Base-by-base conservation (phyloP, 2,888 invertebrate genomes). In the Trichogramma dendrolimi region DNA sequence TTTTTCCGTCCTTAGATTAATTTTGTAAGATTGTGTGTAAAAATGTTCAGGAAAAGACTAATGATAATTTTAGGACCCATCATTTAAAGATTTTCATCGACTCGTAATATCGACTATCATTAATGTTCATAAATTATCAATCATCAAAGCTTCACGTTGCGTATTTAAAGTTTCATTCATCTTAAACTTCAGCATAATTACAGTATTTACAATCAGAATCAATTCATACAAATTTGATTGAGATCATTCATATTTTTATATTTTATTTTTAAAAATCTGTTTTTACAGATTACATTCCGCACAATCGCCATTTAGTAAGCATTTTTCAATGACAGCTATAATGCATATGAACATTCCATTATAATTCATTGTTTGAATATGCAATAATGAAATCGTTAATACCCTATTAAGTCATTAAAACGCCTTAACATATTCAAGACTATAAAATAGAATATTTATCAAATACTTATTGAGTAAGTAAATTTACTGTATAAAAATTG, bases 1-100 rank as follows among this genome's bases (percentile, higher is more conserved):
- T 75, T 77, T 72, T 78, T 78, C 78, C 78, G 79, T 78, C 77
- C 75, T 78, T 77, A 75, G 64, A 73, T 74, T 77, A 79, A 74
- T 77, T 78, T 78, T 74, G 64, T 74, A 76, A 72, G 52, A 72
- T 72, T 71, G 68, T 68, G 66, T 73, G 73, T 74, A 76, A 71
- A 73, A 70, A 74, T 72, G 68, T 69, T 72, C 61, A 55, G 55
- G 47, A 39, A 64, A 56, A 61, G 62, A 59, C 57, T 67, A 60
- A 67, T 61, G 49, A 50, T 50, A 44, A 49, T 43, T 14, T 42
- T 56, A 10, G 43, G 46, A 40, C 8, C 10, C 27, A 27, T 27
- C 27, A 27, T 27, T 27, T 27, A 27, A 27, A 27, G 27, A 27
- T 27, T 27, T 27, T 27, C 27, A 27, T 27, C 27, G 27, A 27